Evolutionary conservation across 2,888 invertebrate species (phyloP).

Genomic region (Hemistola chrysoprasaria): DNA sequence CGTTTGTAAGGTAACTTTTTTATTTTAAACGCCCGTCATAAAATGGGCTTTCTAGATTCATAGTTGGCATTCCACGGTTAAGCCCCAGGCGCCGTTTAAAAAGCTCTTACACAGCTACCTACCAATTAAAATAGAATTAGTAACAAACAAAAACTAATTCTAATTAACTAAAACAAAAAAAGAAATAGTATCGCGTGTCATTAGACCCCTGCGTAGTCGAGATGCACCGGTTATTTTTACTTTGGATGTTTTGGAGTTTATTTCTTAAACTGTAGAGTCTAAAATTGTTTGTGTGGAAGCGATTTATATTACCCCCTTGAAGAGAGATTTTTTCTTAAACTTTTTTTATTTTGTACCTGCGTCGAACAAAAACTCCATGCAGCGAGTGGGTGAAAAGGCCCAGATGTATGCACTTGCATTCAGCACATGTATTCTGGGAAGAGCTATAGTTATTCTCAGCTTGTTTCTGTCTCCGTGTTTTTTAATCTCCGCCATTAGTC

Average conservation of each 20-base stretch:
- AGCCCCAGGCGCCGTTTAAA: slow-evolving; percentile 35
- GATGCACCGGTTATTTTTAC: slow-evolving; percentile 14
- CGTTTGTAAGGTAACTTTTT: no score
- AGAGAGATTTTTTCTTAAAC: slow-evolving; percentile 44
- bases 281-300: slow-evolving; percentile 31
- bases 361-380: slow-evolving; percentile 55
- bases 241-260: slow-evolving; percentile 10
- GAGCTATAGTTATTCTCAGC: slow-evolving; percentile 24
- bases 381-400: slow-evolving; percentile 26
- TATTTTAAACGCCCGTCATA: not conserved
- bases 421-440: slow-evolving; percentile 37
- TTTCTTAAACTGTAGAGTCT: slow-evolving; percentile 8
- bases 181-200: slow-evolving; percentile 65
- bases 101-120: slow-evolving; percentile 34
- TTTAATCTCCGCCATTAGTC: slow-evolving; percentile 25
- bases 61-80: slow-evolving; percentile 11
- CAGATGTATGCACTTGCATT: slow-evolving; percentile 53
- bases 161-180: slow-evolving; percentile 64
- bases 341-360: slow-evolving; percentile 65
- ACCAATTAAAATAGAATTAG: slow-evolving; percentile 59
- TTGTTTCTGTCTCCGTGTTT: slow-evolving; percentile 33
- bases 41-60: not conserved
- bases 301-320: slow-evolving; percentile 52
- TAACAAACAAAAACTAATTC: slow-evolving; percentile 47
- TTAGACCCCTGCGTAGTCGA: slow-evolving; percentile 63